These are phyloP conservation scores for Cerastis rubricosa DNA, from an alignment of 2,888 invertebrate species.

Conservation along the genomic window DNA sequence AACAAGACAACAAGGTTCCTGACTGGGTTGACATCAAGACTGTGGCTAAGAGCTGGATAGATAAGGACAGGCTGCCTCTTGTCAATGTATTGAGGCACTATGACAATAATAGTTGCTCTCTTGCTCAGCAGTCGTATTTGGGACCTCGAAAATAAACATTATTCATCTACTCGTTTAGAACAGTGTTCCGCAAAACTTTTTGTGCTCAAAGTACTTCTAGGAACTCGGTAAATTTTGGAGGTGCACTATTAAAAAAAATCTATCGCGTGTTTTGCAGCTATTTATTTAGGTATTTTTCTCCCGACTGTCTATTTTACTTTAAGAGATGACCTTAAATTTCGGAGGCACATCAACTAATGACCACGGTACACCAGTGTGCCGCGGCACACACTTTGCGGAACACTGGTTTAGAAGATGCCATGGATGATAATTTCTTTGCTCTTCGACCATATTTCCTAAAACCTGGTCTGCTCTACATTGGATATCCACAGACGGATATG, in stretches of 20 bases:
- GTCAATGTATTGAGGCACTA: slow-evolving; percentile 93
- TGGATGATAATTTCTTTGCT: not conserved
- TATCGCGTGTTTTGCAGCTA: no score
- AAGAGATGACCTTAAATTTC: no score
- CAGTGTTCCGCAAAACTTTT: no score
- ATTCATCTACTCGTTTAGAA: not conserved
- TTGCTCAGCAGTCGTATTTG: no score
- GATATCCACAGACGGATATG: not conserved
- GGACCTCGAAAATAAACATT: not conserved
- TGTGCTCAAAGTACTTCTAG: no score
- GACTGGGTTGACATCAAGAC: slow-evolving; percentile 91
- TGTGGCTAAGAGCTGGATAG: slow-evolving; percentile 96
- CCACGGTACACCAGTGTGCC: no score
- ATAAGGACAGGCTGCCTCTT: slow-evolving; percentile 94
- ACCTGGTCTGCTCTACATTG: not conserved
- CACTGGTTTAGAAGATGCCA: not conserved
- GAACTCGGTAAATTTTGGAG: no score
- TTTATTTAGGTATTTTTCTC: no score
- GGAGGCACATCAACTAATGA: no score
- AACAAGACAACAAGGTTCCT: slow-evolving; percentile 89
- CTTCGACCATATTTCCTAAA: not conserved
- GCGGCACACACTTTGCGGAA: no score
- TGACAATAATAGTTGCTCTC: slow-evolving; percentile 89
- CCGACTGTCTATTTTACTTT: no score
- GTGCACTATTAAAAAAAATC: no score